phyloP scores from a whole-genome alignment of 2,113 vertebrate genomes.

The Hyaena hyaena region DNA sequence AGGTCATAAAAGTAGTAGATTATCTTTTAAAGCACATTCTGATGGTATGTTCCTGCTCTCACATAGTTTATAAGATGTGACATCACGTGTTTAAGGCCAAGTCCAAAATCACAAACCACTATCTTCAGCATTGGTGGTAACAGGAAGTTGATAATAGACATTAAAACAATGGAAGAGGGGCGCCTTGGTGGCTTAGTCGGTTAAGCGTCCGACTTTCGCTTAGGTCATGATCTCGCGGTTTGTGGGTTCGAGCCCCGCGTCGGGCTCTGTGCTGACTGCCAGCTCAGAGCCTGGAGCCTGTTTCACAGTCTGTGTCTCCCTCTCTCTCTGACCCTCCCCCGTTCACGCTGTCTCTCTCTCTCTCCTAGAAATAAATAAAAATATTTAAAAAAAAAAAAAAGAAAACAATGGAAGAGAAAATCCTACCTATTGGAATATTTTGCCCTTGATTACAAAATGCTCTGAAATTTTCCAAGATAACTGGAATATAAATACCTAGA shows the following conservation, averaged over 20 bases:
- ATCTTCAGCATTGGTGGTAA: background rate
- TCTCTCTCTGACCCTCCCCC: no score
- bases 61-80: background rate
- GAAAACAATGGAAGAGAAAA: constrained; percentile 6
- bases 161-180: background rate
- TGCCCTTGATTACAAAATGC: background rate
- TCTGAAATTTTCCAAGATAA: background rate
- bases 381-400: no score
- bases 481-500: background rate
- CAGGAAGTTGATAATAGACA: background rate
- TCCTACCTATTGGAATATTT: background rate
- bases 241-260: no score
- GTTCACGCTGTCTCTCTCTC: no score
- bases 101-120: background rate
- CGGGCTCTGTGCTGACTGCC: no score
- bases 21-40: background rate
- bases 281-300: no score
- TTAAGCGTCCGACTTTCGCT: no score
- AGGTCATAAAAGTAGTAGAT: background rate
- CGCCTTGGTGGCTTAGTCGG: no score
- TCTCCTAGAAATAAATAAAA: no score
- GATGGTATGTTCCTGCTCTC: background rate
- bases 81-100: background rate
- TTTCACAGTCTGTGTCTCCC: no score
- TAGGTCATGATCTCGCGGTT: no score